These are phyloP conservation scores for Ceyx cyanopectus DNA, from an alignment of 2,113 vertebrate species.

Conservation along the genomic window DNA sequence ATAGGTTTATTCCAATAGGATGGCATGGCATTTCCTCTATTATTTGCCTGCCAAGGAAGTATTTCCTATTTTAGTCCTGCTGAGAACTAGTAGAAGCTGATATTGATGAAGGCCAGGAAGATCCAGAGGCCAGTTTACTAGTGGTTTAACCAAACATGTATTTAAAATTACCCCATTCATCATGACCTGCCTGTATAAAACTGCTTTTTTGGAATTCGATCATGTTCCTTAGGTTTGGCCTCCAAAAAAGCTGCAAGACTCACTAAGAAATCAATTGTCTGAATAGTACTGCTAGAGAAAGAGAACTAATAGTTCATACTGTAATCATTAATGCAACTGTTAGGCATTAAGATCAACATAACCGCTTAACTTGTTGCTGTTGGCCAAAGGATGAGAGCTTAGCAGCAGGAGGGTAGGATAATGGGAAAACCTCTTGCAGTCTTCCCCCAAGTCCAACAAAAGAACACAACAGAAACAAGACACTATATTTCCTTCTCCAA, in stretches of 20 bases:
- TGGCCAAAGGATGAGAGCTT: neutral
- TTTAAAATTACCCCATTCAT: conserved; percentile 69
- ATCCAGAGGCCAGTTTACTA: conserved; percentile 42
- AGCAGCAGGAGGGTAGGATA: conserved; percentile 43
- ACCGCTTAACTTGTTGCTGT: neutral
- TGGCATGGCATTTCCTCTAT: conserved; percentile 50
- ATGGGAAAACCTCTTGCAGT: conserved; percentile 10
- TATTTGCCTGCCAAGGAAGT: conserved; percentile 43
- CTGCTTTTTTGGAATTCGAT: conserved; percentile 45
- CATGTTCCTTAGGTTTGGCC: neutral
- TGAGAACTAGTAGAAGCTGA: conserved; percentile 46
- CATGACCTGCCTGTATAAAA: conserved; percentile 26
- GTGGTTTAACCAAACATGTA: conserved; percentile 66
- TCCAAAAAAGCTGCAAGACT: conserved; percentile 21
- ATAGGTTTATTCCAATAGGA: conserved; percentile 8
- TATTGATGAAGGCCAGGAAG: conserved; percentile 36
- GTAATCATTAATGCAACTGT: conserved; percentile 8
- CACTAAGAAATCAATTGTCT: neutral
- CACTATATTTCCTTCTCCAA: neutral
- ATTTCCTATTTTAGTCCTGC: conserved; percentile 61
- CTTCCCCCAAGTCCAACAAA: neutral
- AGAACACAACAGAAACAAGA: neutral
- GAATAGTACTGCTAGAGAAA: neutral
- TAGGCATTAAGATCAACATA: neutral
- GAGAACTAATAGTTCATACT: neutral